Percentiles rank a stretch among this genome's conserved stretches.
Evolutionary conservation across 1,140 invertebrate genomes (phyloP).

Genomic region (Halesus radiatus): DNA sequence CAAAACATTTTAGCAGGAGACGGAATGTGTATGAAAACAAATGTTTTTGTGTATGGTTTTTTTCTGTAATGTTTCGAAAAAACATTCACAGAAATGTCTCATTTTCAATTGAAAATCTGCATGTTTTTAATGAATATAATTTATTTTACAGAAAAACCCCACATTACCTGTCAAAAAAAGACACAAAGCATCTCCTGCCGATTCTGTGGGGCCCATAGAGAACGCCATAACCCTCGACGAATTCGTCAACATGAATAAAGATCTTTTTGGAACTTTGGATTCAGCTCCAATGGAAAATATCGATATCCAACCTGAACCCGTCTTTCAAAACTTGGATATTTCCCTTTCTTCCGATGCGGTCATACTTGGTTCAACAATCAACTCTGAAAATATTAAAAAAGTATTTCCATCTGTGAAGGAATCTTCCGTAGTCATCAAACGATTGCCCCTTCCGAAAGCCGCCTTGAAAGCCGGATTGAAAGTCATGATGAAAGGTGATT

Average conservation of each 20-base stretch:
- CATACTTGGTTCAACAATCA: neutral
- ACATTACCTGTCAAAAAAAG: too few species aligned
- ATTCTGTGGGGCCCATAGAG: neutral
- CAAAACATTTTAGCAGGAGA: too few species aligned
- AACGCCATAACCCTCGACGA: slow-evolving; percentile 65
- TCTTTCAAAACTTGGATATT: neutral
- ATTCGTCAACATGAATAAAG: slow-evolving; percentile 69
- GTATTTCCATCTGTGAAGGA: neutral
- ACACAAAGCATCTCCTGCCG: too few species aligned
- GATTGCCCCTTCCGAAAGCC: slow-evolving; percentile 58
- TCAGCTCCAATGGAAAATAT: neutral
- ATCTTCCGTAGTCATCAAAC: slow-evolving; percentile 10
- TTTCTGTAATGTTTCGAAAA: too few species aligned
- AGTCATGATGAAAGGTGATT: slow-evolving; percentile 58
- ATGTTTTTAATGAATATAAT: too few species aligned
- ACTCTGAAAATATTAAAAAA: neutral
- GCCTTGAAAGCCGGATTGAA: slow-evolving; percentile 55
- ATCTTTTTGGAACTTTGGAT: slow-evolving; percentile 62
- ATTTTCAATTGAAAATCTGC: too few species aligned
- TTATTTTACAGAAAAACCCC: too few species aligned
- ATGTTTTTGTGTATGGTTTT: too few species aligned
- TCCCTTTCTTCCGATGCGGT: neutral
- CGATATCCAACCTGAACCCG: neutral
- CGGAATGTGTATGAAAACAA: too few species aligned
- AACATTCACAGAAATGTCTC: too few species aligned